A percentile compares a stretch with the other conserved stretches of the same genome.
Evolutionary conservation across 2,113 vertebrate species (phyloP).

Genomic region (Pseudolaguvia tuberculata): DNA sequence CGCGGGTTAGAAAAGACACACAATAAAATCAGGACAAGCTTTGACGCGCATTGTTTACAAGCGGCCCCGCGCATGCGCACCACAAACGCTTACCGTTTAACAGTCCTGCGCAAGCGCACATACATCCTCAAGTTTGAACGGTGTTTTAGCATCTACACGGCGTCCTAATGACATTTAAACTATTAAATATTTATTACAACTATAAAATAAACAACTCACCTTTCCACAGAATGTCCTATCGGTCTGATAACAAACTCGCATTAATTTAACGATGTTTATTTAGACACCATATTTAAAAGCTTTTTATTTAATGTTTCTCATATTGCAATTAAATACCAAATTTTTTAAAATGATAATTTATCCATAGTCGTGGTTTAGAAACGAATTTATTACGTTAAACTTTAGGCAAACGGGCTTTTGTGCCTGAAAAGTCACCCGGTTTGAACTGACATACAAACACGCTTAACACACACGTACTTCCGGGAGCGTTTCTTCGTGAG

Average conservation of each 20-base stretch:
- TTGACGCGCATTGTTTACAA: conserved; percentile 71
- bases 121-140: background rate
- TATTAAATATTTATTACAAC: background rate
- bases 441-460: background rate
- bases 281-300: background rate
- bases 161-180: background rate
- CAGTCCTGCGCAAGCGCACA: conserved; percentile 63
- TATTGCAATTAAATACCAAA: background rate
- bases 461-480: conserved; percentile 10
- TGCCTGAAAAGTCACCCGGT: background rate
- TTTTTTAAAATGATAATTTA: background rate
- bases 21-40: background rate
- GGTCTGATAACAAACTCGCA: background rate
- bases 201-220: background rate
- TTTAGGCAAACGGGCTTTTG: background rate
- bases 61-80: conserved; percentile 64
- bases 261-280: background rate
- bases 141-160: background rate
- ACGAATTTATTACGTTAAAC: too few species aligned
- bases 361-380: background rate
- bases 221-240: background rate
- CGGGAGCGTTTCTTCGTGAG: conserved; percentile 17
- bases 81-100: conserved; percentile 48
- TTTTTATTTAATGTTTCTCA: background rate
- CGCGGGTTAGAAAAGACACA: background rate